phyloP scores from a whole-genome alignment of 1,140 invertebrate species.

The Nixonia krombeini region DNA sequence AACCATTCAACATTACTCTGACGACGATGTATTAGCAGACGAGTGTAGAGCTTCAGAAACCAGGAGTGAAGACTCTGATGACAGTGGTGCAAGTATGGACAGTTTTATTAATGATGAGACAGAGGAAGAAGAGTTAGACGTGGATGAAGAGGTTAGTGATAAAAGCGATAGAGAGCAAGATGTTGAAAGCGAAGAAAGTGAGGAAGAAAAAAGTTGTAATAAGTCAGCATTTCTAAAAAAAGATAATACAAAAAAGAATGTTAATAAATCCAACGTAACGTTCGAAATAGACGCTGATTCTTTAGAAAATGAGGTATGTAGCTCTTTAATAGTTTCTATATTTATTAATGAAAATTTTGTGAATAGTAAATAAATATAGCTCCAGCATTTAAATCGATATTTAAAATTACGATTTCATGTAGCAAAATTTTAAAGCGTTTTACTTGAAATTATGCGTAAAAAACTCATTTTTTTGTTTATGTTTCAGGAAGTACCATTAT shows the following conservation, averaged over 20 bases:
- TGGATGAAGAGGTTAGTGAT: conserved; percentile 8
- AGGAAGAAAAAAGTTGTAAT: conserved; percentile 12
- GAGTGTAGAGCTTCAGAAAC: conserved; percentile 59
- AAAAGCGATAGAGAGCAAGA: conserved; percentile 14
- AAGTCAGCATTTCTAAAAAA: not conserved
- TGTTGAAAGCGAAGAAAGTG: conserved; percentile 13
- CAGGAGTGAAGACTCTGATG: conserved; percentile 50
- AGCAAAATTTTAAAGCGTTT: too few relatives aligned
- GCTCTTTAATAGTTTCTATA: too few relatives aligned
- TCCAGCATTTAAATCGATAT: too few relatives aligned
- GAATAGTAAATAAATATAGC: too few relatives aligned
- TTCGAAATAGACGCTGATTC: not conserved
- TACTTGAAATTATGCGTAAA: too few relatives aligned
- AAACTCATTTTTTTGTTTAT: too few relatives aligned
- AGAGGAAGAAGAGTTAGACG: conserved; percentile 22
- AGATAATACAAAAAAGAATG: conserved; percentile 1
- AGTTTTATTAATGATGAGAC: conserved; percentile 56
- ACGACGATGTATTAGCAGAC: conserved; percentile 57
- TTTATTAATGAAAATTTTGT: too few relatives aligned
- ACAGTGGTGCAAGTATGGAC: conserved; percentile 52
- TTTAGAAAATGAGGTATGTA: not conserved
- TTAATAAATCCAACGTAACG: not conserved
- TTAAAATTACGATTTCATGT: too few relatives aligned
- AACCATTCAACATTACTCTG: conserved; percentile 35
- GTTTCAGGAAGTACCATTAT: too few relatives aligned